phyloP scores from a whole-genome alignment of 1,140 invertebrate species.

The Plectrocnemia conspersa region DNA sequence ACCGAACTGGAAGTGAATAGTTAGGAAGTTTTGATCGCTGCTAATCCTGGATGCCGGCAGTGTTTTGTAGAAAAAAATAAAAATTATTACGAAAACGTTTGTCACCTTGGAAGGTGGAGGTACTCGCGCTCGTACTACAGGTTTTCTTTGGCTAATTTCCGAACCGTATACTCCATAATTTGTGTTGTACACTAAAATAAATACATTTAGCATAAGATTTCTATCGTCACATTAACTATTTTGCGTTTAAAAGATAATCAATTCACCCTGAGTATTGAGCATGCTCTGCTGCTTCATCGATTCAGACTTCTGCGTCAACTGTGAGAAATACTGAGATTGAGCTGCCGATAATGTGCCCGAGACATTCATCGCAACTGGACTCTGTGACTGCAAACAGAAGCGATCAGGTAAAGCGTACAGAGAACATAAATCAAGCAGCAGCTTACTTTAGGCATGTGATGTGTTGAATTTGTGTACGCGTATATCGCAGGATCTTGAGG shows the following conservation, averaged over 20 bases:
- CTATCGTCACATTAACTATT: conserved; percentile 13
- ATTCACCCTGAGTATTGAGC: conserved; percentile 43
- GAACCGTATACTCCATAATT: conserved; percentile 45
- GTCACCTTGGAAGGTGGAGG: conserved; percentile 82
- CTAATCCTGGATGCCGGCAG: too few relatives aligned
- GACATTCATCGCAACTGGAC: conserved; percentile 44
- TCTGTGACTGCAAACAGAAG: conserved; percentile 29
- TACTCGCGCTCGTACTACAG: conserved; percentile 73
- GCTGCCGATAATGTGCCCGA: conserved; percentile 58
- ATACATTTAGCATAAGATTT: not conserved
- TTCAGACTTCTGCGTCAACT: conserved; percentile 63
- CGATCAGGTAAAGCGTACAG: conserved; percentile 1
- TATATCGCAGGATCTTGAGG: conserved; percentile 33
- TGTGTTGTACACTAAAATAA: conserved; percentile 39
- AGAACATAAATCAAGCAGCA: not conserved
- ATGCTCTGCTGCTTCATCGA: conserved; percentile 55
- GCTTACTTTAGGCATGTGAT: conserved; percentile 28
- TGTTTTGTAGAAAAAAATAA: too few relatives aligned
- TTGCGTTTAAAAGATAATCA: conserved; percentile 12
- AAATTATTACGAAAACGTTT: not conserved
- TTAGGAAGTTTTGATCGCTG: too few relatives aligned
- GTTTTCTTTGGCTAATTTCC: conserved; percentile 54
- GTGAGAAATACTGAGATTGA: conserved; percentile 67
- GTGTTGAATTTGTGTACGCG: conserved; percentile 30
- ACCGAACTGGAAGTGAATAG: too few relatives aligned